phyloP scores from a whole-genome alignment of 2,888 invertebrate genomes.

The Thera britannica region DNA sequence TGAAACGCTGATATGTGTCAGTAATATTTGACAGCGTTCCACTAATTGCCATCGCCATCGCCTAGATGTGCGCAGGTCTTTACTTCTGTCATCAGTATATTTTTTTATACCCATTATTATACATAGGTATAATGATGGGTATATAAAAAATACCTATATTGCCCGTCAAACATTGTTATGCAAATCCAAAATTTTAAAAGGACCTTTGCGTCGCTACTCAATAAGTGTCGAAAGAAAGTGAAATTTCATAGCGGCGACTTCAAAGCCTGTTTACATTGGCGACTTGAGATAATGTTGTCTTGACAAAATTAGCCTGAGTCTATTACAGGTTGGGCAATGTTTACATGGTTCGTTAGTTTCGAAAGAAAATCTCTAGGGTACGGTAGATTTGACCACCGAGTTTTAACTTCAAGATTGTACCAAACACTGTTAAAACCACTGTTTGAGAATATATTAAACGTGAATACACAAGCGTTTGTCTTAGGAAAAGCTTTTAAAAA shows the following conservation, averaged over 20 bases:
- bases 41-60: too few species aligned
- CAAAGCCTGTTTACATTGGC: conserved; percentile 71
- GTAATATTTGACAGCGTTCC: too few species aligned
- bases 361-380: conserved; percentile 55
- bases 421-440: too few species aligned
- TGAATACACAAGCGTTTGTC: too few species aligned
- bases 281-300: conserved; percentile 74
- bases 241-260: conserved; percentile 68
- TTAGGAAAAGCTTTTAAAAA: too few species aligned
- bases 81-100: too few species aligned
- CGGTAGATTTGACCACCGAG: conserved; percentile 29
- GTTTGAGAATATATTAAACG: not conserved
- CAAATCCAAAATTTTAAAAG: not conserved
- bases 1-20: too few species aligned
- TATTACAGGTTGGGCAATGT: conserved; percentile 72
- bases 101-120: too few species aligned
- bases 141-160: too few species aligned
- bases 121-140: too few species aligned
- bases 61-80: too few species aligned
- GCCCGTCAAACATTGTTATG: too few species aligned
- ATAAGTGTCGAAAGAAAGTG: conserved; percentile 52
- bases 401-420: not conserved
- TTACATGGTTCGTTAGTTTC: conserved; percentile 61
- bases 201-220: not conserved
- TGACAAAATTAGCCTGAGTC: conserved; percentile 72